Evolutionary conservation across 2,797 vertebrate species (phyloP).

Genomic region (Ctenopoma kingsleyae): DNA sequence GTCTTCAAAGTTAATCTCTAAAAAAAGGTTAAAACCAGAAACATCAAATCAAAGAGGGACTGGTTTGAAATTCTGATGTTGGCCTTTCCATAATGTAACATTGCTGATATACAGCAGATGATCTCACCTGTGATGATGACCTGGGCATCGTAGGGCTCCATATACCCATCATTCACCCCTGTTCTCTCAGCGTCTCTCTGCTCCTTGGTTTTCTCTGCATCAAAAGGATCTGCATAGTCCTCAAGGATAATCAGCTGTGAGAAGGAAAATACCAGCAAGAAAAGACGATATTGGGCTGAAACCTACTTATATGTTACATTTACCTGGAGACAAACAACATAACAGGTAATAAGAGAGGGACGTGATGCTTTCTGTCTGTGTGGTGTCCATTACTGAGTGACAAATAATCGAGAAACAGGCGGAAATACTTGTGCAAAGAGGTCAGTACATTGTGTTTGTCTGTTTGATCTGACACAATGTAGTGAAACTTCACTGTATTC

Average conservation of each 20-base stretch:
- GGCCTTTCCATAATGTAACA: background rate
- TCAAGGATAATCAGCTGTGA: conserved; percentile 93
- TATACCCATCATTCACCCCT: conserved; percentile 95
- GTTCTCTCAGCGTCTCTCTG: conserved; percentile 92
- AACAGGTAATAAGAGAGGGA: conserved; percentile 12
- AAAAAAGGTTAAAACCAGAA: background rate
- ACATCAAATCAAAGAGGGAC: background rate
- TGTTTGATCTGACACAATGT: conserved; percentile 74
- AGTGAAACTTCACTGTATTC: conserved; percentile 66
- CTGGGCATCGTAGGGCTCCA: conserved; percentile 97
- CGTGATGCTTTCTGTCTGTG: conserved; percentile 25
- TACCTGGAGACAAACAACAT: conserved; percentile 35
- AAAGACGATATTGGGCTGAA: conserved; percentile 15
- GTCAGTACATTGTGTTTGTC: conserved; percentile 71
- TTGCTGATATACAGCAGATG: background rate
- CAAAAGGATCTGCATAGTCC: conserved; percentile 96
- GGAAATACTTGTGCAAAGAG: conserved; percentile 75
- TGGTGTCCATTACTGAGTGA: conserved; percentile 61
- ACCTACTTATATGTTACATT: conserved; percentile 34
- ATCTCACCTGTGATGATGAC: conserved; percentile 95
- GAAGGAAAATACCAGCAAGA: conserved; percentile 13
- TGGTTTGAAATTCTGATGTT: background rate
- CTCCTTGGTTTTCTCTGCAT: conserved; percentile 92
- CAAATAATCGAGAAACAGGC: conserved; percentile 50
- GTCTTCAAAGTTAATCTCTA: background rate